Conservation (phyloP, 2,888 invertebrate genomes). For the Luperina nickerlii region DNA sequence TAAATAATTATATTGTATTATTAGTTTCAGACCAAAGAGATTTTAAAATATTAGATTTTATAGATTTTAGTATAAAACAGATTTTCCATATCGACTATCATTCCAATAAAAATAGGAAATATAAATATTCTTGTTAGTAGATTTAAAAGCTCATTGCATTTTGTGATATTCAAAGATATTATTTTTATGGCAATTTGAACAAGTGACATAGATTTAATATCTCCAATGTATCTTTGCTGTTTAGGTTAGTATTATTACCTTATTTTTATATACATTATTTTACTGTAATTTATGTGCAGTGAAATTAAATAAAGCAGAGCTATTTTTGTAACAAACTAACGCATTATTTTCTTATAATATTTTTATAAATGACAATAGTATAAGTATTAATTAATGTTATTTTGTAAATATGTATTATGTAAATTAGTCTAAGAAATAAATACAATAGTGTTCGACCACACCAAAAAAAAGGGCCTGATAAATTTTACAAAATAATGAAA, state of each 20-base stretch:
- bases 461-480: not conserved
- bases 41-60: slow-evolving; percentile 32
- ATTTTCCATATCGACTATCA: slow-evolving; percentile 32
- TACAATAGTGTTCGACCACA: not conserved
- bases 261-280: slow-evolving; percentile 3
- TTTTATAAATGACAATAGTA: slow-evolving; percentile 51
- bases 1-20: slow-evolving; percentile 52
- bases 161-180: slow-evolving; percentile 55
- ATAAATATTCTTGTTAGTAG: slow-evolving; percentile 26
- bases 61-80: not conserved
- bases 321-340: slow-evolving; percentile 35
- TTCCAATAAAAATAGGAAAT: slow-evolving; percentile 48
- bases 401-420: slow-evolving; percentile 37
- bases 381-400: slow-evolving; percentile 36
- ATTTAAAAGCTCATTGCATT: slow-evolving; percentile 38
- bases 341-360: slow-evolving; percentile 37
- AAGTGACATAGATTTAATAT: slow-evolving; percentile 8
- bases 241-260: slow-evolving; percentile 1
- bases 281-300: not conserved
- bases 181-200: slow-evolving; percentile 19
- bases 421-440: slow-evolving; percentile 26
- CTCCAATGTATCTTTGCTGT: not conserved
- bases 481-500: not conserved
- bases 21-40: slow-evolving; percentile 69
- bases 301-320: not conserved